These are phyloP conservation scores for Drosophila stalkeri DNA, from an alignment of 2,888 invertebrate genomes.

Conservation along the genomic window DNA sequence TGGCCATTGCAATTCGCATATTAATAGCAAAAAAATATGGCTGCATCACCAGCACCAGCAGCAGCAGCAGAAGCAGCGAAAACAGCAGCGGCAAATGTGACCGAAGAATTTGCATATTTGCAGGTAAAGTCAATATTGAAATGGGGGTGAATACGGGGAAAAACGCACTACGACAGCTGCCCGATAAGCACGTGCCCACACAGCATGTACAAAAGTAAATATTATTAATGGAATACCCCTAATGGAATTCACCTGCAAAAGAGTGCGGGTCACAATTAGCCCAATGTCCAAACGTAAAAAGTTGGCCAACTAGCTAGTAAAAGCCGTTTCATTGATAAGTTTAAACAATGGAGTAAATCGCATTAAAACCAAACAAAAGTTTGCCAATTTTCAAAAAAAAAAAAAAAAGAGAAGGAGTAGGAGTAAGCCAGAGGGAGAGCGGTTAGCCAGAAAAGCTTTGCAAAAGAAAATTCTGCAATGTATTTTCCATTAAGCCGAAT, in stretches of 20 bases:
- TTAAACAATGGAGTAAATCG: conserved; percentile 20
- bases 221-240: conserved; percentile 4
- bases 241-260: background rate
- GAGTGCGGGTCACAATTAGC: conserved; percentile 22
- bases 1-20: conserved; percentile 39
- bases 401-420: background rate
- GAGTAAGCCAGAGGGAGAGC: background rate
- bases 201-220: conserved; percentile 6
- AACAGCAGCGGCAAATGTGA: conserved; percentile 23
- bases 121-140: conserved; percentile 26
- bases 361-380: conserved; percentile 52
- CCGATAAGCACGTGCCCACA: conserved; percentile 18
- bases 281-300: background rate
- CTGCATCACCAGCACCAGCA: background rate
- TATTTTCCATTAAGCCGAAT: conserved; percentile 52
- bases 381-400: conserved; percentile 32
- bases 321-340: conserved; percentile 30
- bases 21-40: conserved; percentile 39
- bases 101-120: conserved; percentile 40
- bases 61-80: conserved; percentile 12
- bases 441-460: conserved; percentile 26
- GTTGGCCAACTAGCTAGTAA: conserved; percentile 3
- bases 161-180: conserved; percentile 12
- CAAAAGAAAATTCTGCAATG: conserved; percentile 50
- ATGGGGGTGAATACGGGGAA: background rate